These are phyloP conservation scores for Ctenosaura bakeri DNA, from an alignment of 2,797 vertebrate species.

Conservation along the genomic window DNA sequence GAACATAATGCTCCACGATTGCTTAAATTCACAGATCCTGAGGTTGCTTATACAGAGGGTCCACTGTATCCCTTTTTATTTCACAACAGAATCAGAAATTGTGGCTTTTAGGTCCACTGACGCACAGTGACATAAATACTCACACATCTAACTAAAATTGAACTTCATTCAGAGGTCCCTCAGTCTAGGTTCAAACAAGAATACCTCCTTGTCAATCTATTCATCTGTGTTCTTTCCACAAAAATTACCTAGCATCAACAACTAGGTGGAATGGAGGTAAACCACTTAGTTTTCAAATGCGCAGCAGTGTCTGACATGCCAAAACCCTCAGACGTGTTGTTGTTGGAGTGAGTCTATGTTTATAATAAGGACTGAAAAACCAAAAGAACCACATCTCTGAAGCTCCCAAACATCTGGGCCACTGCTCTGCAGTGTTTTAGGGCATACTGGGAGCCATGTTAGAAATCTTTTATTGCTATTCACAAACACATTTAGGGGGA, in stretches of 20 bases:
- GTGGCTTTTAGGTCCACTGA: background rate
- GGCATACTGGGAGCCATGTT: background rate
- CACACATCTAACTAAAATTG: too few species aligned
- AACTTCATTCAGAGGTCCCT: background rate
- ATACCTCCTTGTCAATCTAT: background rate
- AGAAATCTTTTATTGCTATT: background rate
- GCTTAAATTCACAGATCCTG: too few species aligned
- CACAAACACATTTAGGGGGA: background rate
- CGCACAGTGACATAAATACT: background rate
- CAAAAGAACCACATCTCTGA: background rate
- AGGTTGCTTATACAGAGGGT: too few species aligned
- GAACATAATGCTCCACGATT: too few species aligned
- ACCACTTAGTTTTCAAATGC: background rate
- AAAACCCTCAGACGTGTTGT: background rate
- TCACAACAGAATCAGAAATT: background rate
- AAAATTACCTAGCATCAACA: background rate
- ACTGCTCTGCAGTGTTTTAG: background rate
- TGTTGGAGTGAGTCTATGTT: too few species aligned
- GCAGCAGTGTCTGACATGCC: background rate
- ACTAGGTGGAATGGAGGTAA: background rate
- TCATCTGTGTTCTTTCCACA: background rate
- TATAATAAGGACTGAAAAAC: background rate
- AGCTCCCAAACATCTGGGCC: background rate
- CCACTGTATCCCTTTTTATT: background rate
- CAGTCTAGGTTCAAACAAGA: background rate